phyloP scores from a whole-genome alignment of 2,797 vertebrate genomes.

The Phoeniculus purpureus region DNA sequence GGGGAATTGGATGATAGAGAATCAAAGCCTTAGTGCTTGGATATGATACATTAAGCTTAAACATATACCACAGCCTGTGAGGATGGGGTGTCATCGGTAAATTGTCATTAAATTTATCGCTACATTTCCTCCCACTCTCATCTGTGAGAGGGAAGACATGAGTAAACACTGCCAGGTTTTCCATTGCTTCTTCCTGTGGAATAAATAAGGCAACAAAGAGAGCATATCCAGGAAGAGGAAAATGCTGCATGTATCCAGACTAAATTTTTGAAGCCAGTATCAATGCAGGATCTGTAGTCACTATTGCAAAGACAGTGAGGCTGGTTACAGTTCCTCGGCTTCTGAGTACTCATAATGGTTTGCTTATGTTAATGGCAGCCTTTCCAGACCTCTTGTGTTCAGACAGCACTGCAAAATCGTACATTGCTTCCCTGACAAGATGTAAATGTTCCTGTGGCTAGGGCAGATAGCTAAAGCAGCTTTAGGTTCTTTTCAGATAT shows the following conservation, averaged over 20 bases:
- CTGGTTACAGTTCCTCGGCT: background rate
- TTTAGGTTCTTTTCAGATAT: background rate
- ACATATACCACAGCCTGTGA: background rate
- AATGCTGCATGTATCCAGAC: background rate
- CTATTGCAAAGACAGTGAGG: background rate
- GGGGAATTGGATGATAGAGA: background rate
- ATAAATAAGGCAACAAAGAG: background rate
- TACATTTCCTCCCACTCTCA: background rate
- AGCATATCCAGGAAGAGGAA: background rate
- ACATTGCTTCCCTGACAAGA: background rate
- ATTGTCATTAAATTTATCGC: background rate
- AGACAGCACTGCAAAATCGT: background rate
- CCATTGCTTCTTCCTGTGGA: background rate
- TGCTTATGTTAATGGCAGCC: background rate
- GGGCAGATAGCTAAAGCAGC: background rate
- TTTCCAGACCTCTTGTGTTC: background rate
- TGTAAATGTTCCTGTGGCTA: background rate
- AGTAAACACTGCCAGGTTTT: background rate
- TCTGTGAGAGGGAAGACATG: background rate
- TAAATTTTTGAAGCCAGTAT: background rate
- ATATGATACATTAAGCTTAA: background rate
- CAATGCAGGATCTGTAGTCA: background rate
- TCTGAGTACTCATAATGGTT: background rate
- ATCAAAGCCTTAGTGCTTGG: background rate
- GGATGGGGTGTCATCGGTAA: background rate